Conservation (phyloP, 2,888 invertebrate genomes). For the Podotricha telesiphe region DNA sequence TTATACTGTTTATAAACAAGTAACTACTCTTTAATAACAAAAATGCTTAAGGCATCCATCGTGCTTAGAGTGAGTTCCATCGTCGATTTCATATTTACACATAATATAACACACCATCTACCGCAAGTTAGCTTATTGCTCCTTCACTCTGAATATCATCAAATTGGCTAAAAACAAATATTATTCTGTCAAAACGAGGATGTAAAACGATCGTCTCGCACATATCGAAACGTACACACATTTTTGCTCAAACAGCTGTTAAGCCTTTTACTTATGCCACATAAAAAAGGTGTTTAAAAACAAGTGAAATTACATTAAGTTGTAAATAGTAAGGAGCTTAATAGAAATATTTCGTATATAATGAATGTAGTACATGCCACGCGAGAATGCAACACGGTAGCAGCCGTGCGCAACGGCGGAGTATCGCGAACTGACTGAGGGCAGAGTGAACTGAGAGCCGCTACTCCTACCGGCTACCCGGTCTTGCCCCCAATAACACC, state of each 20-base stretch:
- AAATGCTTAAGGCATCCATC: too few relatives aligned
- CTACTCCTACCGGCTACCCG: neutral
- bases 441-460: neutral
- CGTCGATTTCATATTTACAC: conserved; percentile 25
- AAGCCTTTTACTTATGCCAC: conserved; percentile 23
- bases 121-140: too few relatives aligned
- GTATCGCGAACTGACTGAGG: conserved; percentile 45
- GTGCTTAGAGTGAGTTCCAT: conserved; percentile 26
- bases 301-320: neutral
- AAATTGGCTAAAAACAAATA: neutral
- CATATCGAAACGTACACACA: conserved; percentile 22
- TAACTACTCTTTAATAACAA: conserved; percentile 11
- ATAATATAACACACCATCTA: neutral
- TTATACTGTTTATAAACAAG: conserved; percentile 28
- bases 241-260: conserved; percentile 45
- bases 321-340: neutral
- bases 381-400: conserved; percentile 34
- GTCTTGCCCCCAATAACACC: conserved; percentile 14
- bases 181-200: neutral
- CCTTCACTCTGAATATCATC: neutral
- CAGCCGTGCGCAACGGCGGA: conserved; percentile 38
- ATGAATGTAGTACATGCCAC: conserved; percentile 28
- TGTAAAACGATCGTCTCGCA: neutral
- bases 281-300: neutral
- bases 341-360: conserved; percentile 5